Conservation (phyloP, 2,113 vertebrate species). For the Sminthopsis crassicaudata region DNA sequence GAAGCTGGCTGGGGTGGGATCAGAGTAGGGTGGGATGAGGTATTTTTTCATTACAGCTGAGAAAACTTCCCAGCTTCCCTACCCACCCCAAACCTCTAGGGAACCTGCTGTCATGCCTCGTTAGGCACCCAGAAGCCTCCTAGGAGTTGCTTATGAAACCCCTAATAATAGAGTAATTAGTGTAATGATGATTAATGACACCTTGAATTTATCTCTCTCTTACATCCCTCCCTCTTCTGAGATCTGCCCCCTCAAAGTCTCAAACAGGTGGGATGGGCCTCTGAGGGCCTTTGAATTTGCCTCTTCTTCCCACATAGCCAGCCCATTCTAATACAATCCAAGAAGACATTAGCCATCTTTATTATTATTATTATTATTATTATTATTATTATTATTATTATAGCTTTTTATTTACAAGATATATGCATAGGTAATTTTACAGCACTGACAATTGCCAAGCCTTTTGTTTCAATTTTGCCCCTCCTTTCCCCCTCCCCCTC, state of each 20-base stretch:
- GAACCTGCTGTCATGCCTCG: neutral
- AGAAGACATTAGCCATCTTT: neutral
- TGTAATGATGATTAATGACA: slow-evolving; percentile 38
- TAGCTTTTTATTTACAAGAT: no score
- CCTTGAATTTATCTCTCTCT: neutral
- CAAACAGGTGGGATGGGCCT: neutral
- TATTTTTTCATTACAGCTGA: slow-evolving; percentile 19
- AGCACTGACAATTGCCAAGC: no score
- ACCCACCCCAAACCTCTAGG: neutral
- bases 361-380: no score
- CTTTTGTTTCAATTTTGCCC: no score
- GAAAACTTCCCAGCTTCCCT: slow-evolving; percentile 7
- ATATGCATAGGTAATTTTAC: no score
- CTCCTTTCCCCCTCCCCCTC: no score
- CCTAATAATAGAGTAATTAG: slow-evolving; percentile 11
- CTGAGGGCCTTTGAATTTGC: neutral
- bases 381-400: no score
- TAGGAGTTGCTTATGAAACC: slow-evolving; percentile 24
- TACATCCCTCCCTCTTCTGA: neutral
- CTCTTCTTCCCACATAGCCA: neutral
- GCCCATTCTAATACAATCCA: neutral
- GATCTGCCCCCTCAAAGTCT: neutral
- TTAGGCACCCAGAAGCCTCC: slow-evolving; percentile 26
- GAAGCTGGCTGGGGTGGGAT: neutral
- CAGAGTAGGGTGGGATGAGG: neutral